These are phyloP conservation scores for Thamnophis elegans DNA, from an alignment of 2,797 vertebrate genomes.

Conservation along the genomic window DNA sequence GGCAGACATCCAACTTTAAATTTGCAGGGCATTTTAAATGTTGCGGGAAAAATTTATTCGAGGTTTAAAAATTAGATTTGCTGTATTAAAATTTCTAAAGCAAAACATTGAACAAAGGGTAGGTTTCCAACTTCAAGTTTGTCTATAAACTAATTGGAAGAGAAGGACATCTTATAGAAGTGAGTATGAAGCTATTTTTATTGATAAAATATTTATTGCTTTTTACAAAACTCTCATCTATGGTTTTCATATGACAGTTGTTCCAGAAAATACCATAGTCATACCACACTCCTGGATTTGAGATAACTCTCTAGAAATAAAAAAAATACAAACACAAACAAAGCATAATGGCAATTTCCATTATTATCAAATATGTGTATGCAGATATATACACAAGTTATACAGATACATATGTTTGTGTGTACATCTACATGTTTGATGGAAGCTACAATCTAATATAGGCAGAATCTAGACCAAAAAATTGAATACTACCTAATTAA, in stretches of 20 bases:
- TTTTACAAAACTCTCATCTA: neutral
- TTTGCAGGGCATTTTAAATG: neutral
- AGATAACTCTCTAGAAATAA: neutral
- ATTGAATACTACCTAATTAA: neutral
- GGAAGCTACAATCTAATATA: neutral
- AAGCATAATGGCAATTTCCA: neutral
- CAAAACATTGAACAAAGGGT: neutral
- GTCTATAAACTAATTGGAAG: neutral
- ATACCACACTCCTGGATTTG: neutral
- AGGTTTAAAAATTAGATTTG: neutral
- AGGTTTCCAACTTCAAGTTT: neutral
- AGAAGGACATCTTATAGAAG: neutral
- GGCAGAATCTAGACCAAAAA: neutral
- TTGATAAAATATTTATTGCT: neutral
- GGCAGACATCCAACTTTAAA: neutral
- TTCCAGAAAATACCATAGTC: neutral
- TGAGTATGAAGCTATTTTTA: neutral
- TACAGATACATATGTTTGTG: neutral
- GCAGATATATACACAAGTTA: neutral
- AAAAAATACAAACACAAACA: neutral
- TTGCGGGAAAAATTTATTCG: neutral
- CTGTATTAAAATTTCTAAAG: neutral
- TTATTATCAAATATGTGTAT: neutral
- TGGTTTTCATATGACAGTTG: neutral
- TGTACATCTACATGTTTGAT: neutral